Conservation (phyloP, 1,140 invertebrate species). For the Capitella teleta region DNA sequence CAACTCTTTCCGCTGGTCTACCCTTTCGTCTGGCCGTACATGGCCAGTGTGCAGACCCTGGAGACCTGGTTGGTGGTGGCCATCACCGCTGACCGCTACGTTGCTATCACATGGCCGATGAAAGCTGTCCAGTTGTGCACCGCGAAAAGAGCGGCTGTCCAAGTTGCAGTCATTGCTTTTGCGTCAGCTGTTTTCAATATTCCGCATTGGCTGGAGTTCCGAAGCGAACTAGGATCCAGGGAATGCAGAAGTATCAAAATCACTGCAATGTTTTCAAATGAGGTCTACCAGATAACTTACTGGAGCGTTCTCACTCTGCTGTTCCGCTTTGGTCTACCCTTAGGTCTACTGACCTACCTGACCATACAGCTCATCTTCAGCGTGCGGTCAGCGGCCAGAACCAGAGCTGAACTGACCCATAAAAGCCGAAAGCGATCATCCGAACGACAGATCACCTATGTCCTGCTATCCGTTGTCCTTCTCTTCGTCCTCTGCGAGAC, state of each 20-base stretch:
- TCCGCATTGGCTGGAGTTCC: not conserved
- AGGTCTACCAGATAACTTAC: no score
- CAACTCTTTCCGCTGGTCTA: not conserved
- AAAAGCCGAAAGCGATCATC: no score
- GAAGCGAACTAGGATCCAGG: no score
- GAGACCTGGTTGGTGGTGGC: not conserved
- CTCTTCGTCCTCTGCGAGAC: not conserved
- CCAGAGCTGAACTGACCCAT: no score
- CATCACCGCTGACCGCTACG: not conserved
- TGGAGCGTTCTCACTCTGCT: no score
- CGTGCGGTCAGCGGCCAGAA: no score
- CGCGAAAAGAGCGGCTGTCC: not conserved
- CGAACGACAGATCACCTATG: no score
- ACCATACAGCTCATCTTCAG: no score
- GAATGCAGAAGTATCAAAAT: no score
- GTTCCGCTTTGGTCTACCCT: no score
- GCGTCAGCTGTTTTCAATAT: not conserved
- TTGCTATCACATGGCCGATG: not conserved
- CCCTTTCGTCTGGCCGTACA: not conserved
- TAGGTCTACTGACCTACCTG: no score
- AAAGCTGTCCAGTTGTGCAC: not conserved
- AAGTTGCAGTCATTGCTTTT: not conserved
- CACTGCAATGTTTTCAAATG: no score
- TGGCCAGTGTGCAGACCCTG: not conserved
- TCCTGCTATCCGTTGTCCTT: not conserved